A percentile compares a stretch with the other conserved stretches of the same genome.
Evolutionary conservation across 2,888 invertebrate genomes (phyloP).

Genomic region (Lasiommata megera): DNA sequence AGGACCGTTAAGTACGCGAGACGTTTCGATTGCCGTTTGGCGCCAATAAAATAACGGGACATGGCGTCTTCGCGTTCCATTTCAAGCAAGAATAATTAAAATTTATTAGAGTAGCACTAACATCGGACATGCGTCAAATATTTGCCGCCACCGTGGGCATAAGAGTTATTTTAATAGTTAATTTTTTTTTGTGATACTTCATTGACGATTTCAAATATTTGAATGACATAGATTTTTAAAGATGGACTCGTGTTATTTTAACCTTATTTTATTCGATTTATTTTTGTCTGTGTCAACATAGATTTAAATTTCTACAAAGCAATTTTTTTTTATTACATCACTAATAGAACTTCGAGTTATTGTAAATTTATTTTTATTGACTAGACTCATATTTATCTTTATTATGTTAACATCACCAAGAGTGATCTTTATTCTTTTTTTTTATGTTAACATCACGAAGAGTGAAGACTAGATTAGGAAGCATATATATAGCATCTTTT

Average conservation of each 20-base stretch:
- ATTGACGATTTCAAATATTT: neutral
- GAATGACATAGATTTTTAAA: neutral
- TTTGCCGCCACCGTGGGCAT: slow-evolving; percentile 2
- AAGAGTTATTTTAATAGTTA: neutral
- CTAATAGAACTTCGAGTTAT: too few relatives aligned
- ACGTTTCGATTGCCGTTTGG: slow-evolving; percentile 28
- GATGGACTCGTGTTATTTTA: neutral
- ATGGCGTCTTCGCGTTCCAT: slow-evolving; percentile 18
- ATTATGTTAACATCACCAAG: too few relatives aligned
- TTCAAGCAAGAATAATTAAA: slow-evolving; percentile 15
- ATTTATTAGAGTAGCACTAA: slow-evolving; percentile 15
- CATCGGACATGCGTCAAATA: neutral
- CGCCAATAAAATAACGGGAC: slow-evolving; percentile 35
- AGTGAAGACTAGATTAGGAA: too few relatives aligned
- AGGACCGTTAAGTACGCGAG: slow-evolving; percentile 36
- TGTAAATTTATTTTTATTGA: too few relatives aligned
- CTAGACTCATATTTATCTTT: too few relatives aligned
- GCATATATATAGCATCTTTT: too few relatives aligned
- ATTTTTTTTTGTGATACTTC: neutral
- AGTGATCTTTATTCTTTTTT: too few relatives aligned
- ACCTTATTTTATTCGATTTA: neutral
- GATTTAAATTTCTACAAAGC: too few relatives aligned
- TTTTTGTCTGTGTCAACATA: too few relatives aligned
- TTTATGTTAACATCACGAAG: too few relatives aligned
- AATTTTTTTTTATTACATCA: too few relatives aligned